Conservation (phyloP, 1,140 invertebrate species). For the Apocrypta bakeri region DNA sequence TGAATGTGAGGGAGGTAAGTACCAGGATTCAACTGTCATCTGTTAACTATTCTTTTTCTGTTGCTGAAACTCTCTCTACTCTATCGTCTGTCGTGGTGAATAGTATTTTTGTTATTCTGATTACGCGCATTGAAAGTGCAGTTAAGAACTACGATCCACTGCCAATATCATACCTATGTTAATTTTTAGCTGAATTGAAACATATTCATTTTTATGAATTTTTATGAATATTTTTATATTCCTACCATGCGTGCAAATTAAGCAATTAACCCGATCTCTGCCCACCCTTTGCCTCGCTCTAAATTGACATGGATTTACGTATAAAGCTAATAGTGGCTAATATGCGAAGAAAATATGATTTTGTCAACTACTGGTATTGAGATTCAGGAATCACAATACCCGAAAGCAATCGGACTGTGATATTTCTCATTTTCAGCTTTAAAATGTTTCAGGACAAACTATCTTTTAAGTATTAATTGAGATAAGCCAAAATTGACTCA, state of each 20-base stretch:
- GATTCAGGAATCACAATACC: background rate
- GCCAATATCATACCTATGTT: background rate
- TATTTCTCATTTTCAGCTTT: background rate
- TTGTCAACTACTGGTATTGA: background rate
- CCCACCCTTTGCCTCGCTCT: background rate
- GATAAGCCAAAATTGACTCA: background rate
- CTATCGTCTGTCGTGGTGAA: constrained; percentile 15
- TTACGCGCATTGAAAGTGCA: background rate
- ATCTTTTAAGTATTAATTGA: background rate
- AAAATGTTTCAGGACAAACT: background rate
- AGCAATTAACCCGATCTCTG: background rate
- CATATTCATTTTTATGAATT: too few relatives aligned
- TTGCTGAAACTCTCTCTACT: constrained; percentile 1
- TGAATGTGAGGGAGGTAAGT: constrained; percentile 41
- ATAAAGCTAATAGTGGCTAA: background rate
- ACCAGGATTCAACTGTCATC: constrained; percentile 6
- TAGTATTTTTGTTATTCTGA: background rate
- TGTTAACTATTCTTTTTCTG: constrained; percentile 1
- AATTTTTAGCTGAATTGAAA: too few relatives aligned
- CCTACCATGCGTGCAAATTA: background rate
- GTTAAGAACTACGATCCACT: background rate
- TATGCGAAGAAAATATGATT: background rate
- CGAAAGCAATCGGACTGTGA: too few relatives aligned
- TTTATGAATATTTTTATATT: background rate
- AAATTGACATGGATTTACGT: constrained; percentile 46